These are phyloP conservation scores for Uropsilus gracilis DNA, from an alignment of 2,113 vertebrate species.

Conservation along the genomic window DNA sequence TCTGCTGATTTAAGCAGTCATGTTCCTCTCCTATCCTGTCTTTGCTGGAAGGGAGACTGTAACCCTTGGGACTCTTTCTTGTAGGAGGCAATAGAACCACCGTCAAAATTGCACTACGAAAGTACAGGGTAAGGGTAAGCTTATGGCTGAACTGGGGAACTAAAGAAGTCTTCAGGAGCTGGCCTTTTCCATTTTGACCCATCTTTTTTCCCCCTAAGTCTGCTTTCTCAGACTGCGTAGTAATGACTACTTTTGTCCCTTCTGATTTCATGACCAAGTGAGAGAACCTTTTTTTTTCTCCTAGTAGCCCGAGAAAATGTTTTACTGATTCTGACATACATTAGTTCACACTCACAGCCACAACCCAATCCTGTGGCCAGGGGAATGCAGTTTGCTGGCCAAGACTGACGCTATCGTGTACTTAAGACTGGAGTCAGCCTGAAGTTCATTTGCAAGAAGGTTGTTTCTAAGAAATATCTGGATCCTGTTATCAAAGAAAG, in stretches of 20 bases:
- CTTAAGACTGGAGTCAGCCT: not conserved
- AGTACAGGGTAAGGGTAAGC: too few relatives aligned
- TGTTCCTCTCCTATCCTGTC: not conserved
- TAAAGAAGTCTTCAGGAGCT: not conserved
- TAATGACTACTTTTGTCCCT: not conserved
- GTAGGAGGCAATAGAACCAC: not conserved
- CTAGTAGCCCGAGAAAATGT: not conserved
- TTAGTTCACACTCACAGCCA: not conserved
- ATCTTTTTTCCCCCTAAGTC: not conserved
- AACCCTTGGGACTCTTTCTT: not conserved
- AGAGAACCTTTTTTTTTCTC: not conserved
- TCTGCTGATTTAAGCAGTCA: not conserved
- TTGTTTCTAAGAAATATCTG: not conserved
- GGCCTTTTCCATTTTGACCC: not conserved
- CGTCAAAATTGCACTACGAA: not conserved
- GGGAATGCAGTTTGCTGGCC: not conserved
- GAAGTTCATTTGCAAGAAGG: not conserved
- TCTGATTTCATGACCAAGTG: slow-evolving; percentile 1
- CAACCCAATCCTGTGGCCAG: not conserved
- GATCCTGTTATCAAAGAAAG: not conserved
- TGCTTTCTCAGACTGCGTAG: slow-evolving; percentile 15
- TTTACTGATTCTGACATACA: not conserved
- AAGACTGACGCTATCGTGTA: not conserved
- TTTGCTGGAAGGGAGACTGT: not conserved
- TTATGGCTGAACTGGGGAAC: not conserved